A percentile compares a stretch with the other conserved stretches of the same genome.
phyloP scores from a whole-genome alignment of 2,113 vertebrate genomes.

The Myiopsitta monachus region DNA sequence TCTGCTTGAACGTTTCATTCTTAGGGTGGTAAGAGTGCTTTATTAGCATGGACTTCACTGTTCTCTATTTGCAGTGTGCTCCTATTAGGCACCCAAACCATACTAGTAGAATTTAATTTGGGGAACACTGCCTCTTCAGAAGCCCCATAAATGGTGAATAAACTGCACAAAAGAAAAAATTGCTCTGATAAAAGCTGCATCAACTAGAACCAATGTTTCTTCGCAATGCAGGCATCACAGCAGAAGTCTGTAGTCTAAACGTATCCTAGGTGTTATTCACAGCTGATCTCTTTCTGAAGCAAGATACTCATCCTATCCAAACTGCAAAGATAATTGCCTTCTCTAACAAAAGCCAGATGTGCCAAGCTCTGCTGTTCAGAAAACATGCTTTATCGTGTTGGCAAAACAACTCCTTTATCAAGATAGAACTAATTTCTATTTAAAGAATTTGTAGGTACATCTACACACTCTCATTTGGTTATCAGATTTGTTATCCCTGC shows the following conservation, averaged over 20 bases:
- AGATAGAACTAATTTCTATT: neutral
- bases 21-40: neutral
- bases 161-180: neutral
- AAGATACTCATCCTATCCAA: neutral
- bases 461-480: neutral
- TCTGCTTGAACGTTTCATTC: neutral
- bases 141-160: neutral
- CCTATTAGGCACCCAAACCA: neutral
- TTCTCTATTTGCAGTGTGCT: neutral
- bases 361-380: neutral
- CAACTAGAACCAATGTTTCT: neutral
- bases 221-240: neutral
- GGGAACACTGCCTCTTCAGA: neutral
- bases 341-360: neutral
- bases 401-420: neutral
- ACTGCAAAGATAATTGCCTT: neutral
- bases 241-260: neutral
- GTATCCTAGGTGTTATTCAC: neutral
- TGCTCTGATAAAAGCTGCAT: neutral
- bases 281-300: neutral
- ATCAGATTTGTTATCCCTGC: neutral
- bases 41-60: neutral
- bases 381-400: neutral
- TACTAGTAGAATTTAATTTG: neutral
- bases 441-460: neutral